Conservation (phyloP, 1,140 invertebrate species). For the Pseudomyrmex gracilis region DNA sequence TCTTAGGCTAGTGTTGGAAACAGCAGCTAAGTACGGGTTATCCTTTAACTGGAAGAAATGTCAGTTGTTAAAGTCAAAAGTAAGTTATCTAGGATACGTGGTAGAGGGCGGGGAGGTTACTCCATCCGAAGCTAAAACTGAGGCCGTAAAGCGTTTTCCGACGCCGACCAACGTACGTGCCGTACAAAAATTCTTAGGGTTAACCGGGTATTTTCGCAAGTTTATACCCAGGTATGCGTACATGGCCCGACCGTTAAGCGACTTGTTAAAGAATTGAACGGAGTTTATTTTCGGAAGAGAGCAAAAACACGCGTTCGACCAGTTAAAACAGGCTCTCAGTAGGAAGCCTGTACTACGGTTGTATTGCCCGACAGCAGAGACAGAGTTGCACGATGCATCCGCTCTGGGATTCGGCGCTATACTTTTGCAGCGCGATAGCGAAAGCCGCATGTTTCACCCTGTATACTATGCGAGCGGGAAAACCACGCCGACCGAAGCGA, state of each 20-base stretch:
- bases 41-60: constrained; percentile 2
- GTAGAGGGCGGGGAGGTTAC: not conserved
- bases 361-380: not conserved
- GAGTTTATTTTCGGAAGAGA: not conserved
- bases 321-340: not conserved
- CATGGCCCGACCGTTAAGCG: not conserved
- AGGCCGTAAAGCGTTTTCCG: not conserved
- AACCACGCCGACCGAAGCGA: not conserved
- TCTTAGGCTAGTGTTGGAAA: not conserved
- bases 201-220: constrained; percentile 2
- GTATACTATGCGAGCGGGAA: not conserved
- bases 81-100: not conserved
- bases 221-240: not conserved
- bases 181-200: not conserved
- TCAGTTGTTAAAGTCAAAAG: not conserved
- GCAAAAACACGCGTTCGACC: not conserved
- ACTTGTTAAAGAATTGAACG: not conserved
- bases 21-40: not conserved
- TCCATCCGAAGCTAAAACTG: not conserved
- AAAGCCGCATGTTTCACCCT: not conserved
- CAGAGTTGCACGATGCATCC: too few relatives aligned
- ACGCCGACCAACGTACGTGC: not conserved
- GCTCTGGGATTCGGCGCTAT: not conserved
- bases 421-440: not conserved
- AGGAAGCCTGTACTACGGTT: not conserved